A percentile compares a stretch with the other conserved stretches of the same genome.
phyloP scores from a whole-genome alignment of 2,888 invertebrate genomes.

The Pseudolycoriella hygida region DNA sequence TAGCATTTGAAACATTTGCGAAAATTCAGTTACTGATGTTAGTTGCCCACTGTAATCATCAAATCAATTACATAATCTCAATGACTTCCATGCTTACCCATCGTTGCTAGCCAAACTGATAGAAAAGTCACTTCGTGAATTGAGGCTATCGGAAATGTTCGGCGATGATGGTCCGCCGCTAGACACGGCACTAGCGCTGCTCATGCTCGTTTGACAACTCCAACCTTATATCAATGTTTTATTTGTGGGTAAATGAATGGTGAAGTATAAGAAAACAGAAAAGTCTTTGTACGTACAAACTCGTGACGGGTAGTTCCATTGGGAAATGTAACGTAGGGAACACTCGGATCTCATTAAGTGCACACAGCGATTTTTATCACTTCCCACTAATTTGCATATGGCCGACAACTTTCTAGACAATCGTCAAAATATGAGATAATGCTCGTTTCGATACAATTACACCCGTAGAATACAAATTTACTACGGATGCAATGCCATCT shows the following conservation, averaged over 20 bases:
- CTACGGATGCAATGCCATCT: too few relatives aligned
- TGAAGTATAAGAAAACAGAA: not conserved
- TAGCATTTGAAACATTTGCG: slow-evolving; percentile 36
- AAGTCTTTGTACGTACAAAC: not conserved
- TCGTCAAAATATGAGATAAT: too few relatives aligned
- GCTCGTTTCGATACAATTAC: too few relatives aligned
- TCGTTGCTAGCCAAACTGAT: slow-evolving; percentile 44
- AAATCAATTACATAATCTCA: not conserved
- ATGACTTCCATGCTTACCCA: slow-evolving; percentile 28
- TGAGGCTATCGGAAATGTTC: slow-evolving; percentile 38
- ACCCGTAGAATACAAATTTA: too few relatives aligned
- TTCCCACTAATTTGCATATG: too few relatives aligned
- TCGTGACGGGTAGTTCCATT: too few relatives aligned
- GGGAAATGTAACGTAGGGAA: too few relatives aligned
- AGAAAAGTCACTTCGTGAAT: slow-evolving; percentile 39
- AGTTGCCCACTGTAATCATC: slow-evolving; percentile 11
- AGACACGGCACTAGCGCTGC: slow-evolving; percentile 43
- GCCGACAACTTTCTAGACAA: too few relatives aligned
- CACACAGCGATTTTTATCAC: too few relatives aligned
- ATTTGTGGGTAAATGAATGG: not conserved
- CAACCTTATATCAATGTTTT: slow-evolving; percentile 34
- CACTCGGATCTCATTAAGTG: too few relatives aligned
- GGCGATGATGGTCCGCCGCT: slow-evolving; percentile 70
- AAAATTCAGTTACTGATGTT: slow-evolving; percentile 26
- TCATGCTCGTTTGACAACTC: slow-evolving; percentile 69